phyloP scores from a whole-genome alignment of 64 coral and sea anemone species.

The Pocillopora damicornis region DNA sequence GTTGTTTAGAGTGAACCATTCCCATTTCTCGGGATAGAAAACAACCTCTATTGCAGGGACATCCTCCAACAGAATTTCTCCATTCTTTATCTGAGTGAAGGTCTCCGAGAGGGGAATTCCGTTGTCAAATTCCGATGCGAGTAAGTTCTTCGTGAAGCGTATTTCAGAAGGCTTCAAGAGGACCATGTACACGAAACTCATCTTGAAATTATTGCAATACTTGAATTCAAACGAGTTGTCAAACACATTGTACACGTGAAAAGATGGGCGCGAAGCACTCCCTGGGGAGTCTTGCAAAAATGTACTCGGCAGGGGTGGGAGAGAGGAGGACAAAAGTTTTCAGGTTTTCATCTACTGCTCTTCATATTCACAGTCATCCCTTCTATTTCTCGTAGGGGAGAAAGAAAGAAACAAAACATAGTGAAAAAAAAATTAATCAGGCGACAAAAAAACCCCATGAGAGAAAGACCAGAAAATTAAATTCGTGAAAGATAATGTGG shows the following conservation, averaged over 20 bases:
- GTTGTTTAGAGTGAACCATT: conserved; percentile 90
- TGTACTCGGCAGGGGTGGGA: not conserved
- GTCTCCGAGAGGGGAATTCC: conserved; percentile 80
- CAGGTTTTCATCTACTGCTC: no score
- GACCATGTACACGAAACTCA: conserved; percentile 79
- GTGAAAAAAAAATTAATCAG: no score
- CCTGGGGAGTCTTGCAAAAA: conserved; percentile 11
- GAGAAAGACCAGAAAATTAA: no score
- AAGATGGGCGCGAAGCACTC: conserved; percentile 9
- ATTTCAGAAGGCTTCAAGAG: conserved; percentile 94
- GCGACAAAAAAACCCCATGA: no score
- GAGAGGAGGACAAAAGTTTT: not conserved
- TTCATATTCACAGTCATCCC: no score
- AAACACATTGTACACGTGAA: not conserved
- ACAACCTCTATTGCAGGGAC: conserved; percentile 85
- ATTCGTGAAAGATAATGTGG: no score
- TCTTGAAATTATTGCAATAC: not conserved
- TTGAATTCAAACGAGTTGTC: not conserved
- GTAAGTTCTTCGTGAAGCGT: conserved; percentile 72
- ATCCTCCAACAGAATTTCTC: conserved; percentile 76
- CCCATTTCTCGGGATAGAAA: conserved; percentile 85
- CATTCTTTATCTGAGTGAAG: conserved; percentile 64
- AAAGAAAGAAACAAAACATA: no score
- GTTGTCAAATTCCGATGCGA: conserved; percentile 75
- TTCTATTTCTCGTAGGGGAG: no score